Percentiles rank a stretch among this genome's conserved stretches.
These are phyloP conservation scores for Parnassius orleans DNA, from an alignment of 2,888 invertebrate genomes.

Conservation along the genomic window DNA sequence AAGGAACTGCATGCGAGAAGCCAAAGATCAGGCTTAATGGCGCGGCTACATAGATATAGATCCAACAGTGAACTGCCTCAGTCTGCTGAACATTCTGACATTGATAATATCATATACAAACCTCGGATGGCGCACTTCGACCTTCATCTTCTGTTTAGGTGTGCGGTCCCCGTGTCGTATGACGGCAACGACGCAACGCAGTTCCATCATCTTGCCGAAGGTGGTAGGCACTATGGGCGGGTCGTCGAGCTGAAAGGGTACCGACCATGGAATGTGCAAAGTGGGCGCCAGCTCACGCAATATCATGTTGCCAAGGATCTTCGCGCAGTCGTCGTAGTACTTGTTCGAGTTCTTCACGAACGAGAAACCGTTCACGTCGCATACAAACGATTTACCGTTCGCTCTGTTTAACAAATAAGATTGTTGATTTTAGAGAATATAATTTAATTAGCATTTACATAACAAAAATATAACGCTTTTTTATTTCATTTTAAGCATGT, in stretches of 20 bases:
- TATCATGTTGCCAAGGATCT: slow-evolving; percentile 99
- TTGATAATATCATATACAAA: slow-evolving; percentile 54
- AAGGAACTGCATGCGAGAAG: no score
- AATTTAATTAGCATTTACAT: no score
- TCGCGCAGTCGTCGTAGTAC: slow-evolving; percentile 99
- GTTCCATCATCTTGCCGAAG: slow-evolving; percentile 97
- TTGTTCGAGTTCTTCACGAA: slow-evolving; percentile 99
- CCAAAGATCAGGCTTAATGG: no score
- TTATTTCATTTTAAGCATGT: no score
- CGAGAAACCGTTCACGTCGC: slow-evolving; percentile 99
- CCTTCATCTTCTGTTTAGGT: slow-evolving; percentile 99
- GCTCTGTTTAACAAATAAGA: slow-evolving; percentile 82
- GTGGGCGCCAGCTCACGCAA: slow-evolving; percentile 96
- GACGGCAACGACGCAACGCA: slow-evolving; percentile 97
- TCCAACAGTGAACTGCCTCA: no score
- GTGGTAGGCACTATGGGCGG: slow-evolving; percentile 99
- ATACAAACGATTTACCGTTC: slow-evolving; percentile 99
- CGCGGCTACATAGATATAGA: no score
- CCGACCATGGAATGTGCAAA: slow-evolving; percentile 97
- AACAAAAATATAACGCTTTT: no score
- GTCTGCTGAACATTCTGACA: not conserved
- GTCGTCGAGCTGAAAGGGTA: slow-evolving; percentile 98
- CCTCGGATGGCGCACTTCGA: slow-evolving; percentile 98
- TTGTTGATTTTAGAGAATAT: no score
- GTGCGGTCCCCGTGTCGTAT: slow-evolving; percentile 99